Base-by-base conservation (phyloP, 2,797 vertebrate genomes). In the Notolepis coatsorum region DNA sequence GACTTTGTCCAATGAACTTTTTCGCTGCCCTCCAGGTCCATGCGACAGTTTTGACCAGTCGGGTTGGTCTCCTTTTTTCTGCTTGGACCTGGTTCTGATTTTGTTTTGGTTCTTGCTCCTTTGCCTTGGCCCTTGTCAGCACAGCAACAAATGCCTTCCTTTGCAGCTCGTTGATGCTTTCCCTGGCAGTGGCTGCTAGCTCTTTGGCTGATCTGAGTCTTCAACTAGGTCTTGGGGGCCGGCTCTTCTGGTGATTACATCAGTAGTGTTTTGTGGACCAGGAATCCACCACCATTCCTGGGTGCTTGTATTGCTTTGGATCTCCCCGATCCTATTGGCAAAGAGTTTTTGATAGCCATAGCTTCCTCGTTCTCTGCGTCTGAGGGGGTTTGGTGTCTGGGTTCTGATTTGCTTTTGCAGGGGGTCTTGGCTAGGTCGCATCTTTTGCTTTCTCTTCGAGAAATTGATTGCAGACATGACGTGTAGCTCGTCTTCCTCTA, bases 301-400 rank as follows among this genome's bases (percentile, higher is more conserved):
- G n/a, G n/a, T n/a, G n/a, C n/a, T n/a, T n/a, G n/a, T n/a, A n/a
- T n/a, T 39, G 25, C 0, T 61, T 30, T 75, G 68, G 23, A 80
- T 73, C 10, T 73, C 69, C 9, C 61, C 46, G 2, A 76, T 53
- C n/a, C 65, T 1, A 17, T 76, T 81, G 1, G 68, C 59, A 20
- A 71, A 79, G 47, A 79, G 77, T 1, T 61, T 75, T 23, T 75
- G 68, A 13, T 65, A 78, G 1, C 65, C 57, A 20, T 74, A 71
- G 10, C 73, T 72, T 2, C n/a, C n/a, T n/a, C n/a, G n/a, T n/a
- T n/a, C n/a, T n/a, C n/a, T n/a, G n/a, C n/a, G n/a, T n/a, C n/a
- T n/a, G n/a, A n/a, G n/a, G n/a, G n/a, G n/a, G n/a, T n/a, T n/a
- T n/a, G n/a, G n/a, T n/a, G n/a, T n/a, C n/a, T n/a, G n/a, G n/a